Evolutionary conservation across 1,140 invertebrate species (phyloP).

Genomic region (Zaprionus davidi): DNA sequence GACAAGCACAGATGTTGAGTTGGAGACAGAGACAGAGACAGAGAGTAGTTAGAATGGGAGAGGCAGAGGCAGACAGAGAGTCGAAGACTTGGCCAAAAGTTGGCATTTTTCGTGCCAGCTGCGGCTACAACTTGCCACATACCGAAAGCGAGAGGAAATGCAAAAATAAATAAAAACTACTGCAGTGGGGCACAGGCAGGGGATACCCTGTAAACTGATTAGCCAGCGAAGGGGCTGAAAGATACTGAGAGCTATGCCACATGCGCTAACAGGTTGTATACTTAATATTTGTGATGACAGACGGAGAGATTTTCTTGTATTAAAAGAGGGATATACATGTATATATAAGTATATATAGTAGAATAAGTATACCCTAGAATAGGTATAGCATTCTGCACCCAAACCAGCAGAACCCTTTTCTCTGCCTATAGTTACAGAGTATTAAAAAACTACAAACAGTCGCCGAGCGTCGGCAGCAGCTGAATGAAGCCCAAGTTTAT

Average conservation of each 20-base stretch:
- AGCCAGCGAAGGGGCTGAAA: no score
- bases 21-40: no score
- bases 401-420: neutral
- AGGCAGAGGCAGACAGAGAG: neutral
- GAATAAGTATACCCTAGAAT: no score
- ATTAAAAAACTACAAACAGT: constrained; percentile 29
- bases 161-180: constrained; percentile 16
- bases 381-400: neutral
- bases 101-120: constrained; percentile 73
- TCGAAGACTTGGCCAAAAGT: constrained; percentile 56
- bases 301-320: no score
- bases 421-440: neutral
- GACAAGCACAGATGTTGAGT: constrained; percentile 1
- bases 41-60: neutral
- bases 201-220: constrained; percentile 3
- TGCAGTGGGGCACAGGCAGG: neutral
- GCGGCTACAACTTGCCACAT: constrained; percentile 71
- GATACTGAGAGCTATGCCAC: neutral
- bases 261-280: neutral
- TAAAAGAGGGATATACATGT: no score
- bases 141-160: constrained; percentile 38
- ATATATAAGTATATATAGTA: no score
- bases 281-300: no score
- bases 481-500: constrained; percentile 65
- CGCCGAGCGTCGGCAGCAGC: constrained; percentile 20